A percentile compares a stretch with the other conserved stretches of the same genome.
phyloP scores from a whole-genome alignment of 1,140 invertebrate species.

The Notospermus geniculatus region DNA sequence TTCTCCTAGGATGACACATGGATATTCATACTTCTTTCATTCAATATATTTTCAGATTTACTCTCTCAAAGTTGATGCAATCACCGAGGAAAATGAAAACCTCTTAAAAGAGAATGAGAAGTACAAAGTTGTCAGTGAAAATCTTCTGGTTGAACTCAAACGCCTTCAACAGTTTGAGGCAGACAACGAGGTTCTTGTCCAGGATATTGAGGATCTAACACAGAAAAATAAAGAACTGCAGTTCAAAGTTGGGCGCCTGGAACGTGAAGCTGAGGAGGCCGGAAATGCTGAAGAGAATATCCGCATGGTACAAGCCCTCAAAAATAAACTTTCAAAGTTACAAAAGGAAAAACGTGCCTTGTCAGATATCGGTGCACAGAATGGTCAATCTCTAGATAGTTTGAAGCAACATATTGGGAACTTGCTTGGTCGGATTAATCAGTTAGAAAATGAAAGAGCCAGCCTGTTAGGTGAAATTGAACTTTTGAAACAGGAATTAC shows the following conservation, averaged over 20 bases:
- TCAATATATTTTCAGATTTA: too few species aligned
- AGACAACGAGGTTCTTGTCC: conserved; percentile 23
- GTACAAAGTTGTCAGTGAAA: too few species aligned
- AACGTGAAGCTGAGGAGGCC: conserved; percentile 24
- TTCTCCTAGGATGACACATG: too few species aligned
- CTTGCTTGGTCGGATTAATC: conserved; percentile 24
- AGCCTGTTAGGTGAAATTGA: conserved; percentile 23
- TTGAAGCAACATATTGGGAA: conserved; percentile 25
- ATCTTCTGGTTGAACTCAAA: too few species aligned
- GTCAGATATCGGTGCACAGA: conserved; percentile 1
- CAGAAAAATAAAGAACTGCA: conserved; percentile 33
- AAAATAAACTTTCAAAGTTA: conserved; percentile 21
- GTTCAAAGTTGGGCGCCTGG: conserved; percentile 26
- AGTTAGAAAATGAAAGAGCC: conserved; percentile 26
- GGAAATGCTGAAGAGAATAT: conserved; percentile 18
- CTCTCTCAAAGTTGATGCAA: conserved; percentile 12
- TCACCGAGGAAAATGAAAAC: conserved; percentile 18
- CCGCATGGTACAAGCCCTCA: conserved; percentile 21
- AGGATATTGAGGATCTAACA: conserved; percentile 16
- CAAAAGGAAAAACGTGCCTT: conserved; percentile 18
- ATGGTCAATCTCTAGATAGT: not conserved
- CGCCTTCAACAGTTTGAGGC: conserved; percentile 14
- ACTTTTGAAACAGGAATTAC: conserved; percentile 22
- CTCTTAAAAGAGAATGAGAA: conserved; percentile 15
- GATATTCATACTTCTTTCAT: too few species aligned